Conservation (phyloP, 2,888 invertebrate genomes). For the Caenorhabditis panamensis region DNA sequence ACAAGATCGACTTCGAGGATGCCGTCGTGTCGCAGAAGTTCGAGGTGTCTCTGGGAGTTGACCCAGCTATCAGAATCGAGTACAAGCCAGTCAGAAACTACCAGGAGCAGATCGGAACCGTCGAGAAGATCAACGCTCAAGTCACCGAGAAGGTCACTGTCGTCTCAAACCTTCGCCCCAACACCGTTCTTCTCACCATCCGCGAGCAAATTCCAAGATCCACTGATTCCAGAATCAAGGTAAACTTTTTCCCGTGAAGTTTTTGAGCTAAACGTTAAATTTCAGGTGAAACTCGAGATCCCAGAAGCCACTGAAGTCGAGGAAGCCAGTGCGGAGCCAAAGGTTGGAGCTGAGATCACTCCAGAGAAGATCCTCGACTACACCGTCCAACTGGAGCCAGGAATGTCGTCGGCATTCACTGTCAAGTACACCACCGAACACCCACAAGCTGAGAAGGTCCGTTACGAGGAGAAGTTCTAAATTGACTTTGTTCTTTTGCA, state of each 20-base stretch:
- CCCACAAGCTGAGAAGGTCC: slow-evolving; percentile 45
- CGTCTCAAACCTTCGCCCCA: slow-evolving; percentile 66
- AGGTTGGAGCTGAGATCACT: slow-evolving; percentile 49
- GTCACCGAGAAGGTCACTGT: slow-evolving; percentile 68
- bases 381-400: slow-evolving; percentile 48
- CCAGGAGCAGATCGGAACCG: slow-evolving; percentile 71
- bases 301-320: slow-evolving; percentile 45
- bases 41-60: slow-evolving; percentile 81
- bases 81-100: slow-evolving; percentile 81
- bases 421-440: slow-evolving; percentile 54
- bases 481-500: no score
- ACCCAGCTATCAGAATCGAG: slow-evolving; percentile 81
- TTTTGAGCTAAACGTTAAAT: no score
- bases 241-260: no score
- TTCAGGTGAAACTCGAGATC: slow-evolving; percentile 39
- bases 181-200: slow-evolving; percentile 66
- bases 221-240: slow-evolving; percentile 74
- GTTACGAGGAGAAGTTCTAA: slow-evolving; percentile 46
- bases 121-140: slow-evolving; percentile 56
- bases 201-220: slow-evolving; percentile 72
- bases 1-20: slow-evolving; percentile 60
- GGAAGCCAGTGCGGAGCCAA: slow-evolving; percentile 21
- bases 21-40: slow-evolving; percentile 55
- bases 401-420: slow-evolving; percentile 23
- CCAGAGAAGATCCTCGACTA: slow-evolving; percentile 55